Evolutionary conservation across 2,113 vertebrate species (phyloP), one percentile per base, ranked within the genome.

Genomic region (Bujurquina vittata): DNA sequence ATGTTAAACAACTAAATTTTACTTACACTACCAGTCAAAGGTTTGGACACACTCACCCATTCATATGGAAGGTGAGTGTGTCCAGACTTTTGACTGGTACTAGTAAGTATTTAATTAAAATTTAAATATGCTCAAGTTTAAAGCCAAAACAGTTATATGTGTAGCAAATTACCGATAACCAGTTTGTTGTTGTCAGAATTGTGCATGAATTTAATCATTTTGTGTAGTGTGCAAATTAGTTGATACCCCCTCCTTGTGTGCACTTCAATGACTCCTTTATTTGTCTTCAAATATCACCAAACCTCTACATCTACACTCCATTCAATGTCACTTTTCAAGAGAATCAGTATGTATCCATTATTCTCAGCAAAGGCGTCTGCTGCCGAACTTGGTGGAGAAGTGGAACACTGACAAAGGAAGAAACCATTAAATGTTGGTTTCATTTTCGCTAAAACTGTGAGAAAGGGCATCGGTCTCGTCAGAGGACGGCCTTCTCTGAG

Each of bases 171-270:
- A 52, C 6, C n/a, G 3, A 54, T 54, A 52, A 3, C 63, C 29
- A 80, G 79, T 88, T 83, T 83, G 81, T 87, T 86, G 76, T 83
- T 83, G 79, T 87, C 69, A 81, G 14, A 79, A 77, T 73, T 74
- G 20, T 81, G 78, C 83, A 87, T 79, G 77, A 76, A 82, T 80
- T 75, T 8, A 29, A 52, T 14, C 17, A 29, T 54, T 62, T 56
- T 23, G 14, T 57, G 29, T 12, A 49, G 5, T 75, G 58, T 80
- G 40, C n/a, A 54, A 37, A 57, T 77, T 61, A 10, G 79, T 63
- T 79, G 40, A 76, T 80, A 81, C 57, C 10, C 35, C 46, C 22
- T 67, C 49, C 59, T 72, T 77, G 29, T 84, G 62, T 86, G 55
- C 54, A 80, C 77, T 79, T 43, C 60, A 18, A 59, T 76, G 49